These are phyloP conservation scores for Elegia similella DNA, from an alignment of 2,888 invertebrate genomes.

Conservation along the genomic window DNA sequence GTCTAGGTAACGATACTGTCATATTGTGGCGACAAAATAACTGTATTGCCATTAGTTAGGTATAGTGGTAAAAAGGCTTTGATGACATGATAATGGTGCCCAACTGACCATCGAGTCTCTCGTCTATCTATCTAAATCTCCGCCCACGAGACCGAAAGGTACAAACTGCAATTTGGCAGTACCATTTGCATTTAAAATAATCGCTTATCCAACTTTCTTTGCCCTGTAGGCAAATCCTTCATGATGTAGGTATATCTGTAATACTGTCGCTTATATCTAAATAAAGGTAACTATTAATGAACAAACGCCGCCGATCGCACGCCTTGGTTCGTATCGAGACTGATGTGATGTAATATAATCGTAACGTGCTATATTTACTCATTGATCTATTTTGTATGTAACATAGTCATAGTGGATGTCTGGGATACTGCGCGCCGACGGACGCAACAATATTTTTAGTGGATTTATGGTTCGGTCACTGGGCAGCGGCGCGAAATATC, in stretches of 20 bases:
- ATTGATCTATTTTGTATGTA: constrained; percentile 52
- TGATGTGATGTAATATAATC: constrained; percentile 57
- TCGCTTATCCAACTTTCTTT: no score
- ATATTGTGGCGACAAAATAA: no score
- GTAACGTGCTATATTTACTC: constrained; percentile 63
- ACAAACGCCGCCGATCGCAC: constrained; percentile 1
- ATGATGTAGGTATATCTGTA: background rate
- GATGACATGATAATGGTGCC: no score
- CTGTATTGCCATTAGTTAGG: no score
- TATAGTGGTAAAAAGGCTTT: no score
- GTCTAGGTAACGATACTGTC: no score
- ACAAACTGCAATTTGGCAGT: no score
- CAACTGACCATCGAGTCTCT: no score
- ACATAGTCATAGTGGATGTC: constrained; percentile 30
- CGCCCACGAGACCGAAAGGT: no score
- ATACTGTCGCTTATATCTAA: background rate
- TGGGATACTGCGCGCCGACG: constrained; percentile 29
- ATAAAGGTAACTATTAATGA: background rate
- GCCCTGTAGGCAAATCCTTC: no score
- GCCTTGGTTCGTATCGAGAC: constrained; percentile 46
- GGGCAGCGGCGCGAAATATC: constrained; percentile 17
- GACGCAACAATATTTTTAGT: constrained; percentile 12
- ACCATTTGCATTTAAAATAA: no score
- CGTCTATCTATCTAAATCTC: background rate
- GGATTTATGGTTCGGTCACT: background rate